Percentiles rank a stretch among this genome's conserved stretches.
Evolutionary conservation across 2,797 vertebrate species (phyloP).

Genomic region (Sebastes ruberrimus): DNA sequence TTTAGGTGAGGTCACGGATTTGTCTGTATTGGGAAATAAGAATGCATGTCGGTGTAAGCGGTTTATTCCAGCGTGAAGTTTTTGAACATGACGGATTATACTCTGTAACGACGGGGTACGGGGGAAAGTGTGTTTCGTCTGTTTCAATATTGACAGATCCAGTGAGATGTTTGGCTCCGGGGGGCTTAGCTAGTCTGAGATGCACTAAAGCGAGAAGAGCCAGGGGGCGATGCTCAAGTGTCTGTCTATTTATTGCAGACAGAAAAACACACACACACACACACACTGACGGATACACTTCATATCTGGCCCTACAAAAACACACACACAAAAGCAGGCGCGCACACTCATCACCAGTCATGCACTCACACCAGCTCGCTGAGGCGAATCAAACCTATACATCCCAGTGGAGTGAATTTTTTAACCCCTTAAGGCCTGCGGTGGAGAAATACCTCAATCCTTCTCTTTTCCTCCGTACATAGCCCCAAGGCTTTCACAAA

Average conservation of each 20-base stretch:
- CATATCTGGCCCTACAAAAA: conserved; percentile 26
- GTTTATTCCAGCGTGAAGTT: conserved; percentile 51
- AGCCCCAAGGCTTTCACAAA: conserved; percentile 51
- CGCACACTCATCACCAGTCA: conserved; percentile 45
- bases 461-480: conserved; percentile 36
- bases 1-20: conserved; percentile 33
- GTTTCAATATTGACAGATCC: conserved; percentile 75
- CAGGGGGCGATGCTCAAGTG: conserved; percentile 67
- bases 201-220: conserved; percentile 74
- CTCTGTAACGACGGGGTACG: conserved; percentile 39
- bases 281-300: conserved; percentile 22
- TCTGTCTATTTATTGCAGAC: conserved; percentile 72
- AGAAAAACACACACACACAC: conserved; percentile 25
- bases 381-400: conserved; percentile 56
- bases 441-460: conserved; percentile 46
- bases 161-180: conserved; percentile 72
- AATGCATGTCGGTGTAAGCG: conserved; percentile 35
- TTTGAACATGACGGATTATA: conserved; percentile 63
- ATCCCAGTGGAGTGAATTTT: conserved; percentile 48
- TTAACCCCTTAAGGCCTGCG: conserved; percentile 52
- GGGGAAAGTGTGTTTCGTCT: conserved; percentile 55
- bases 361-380: conserved; percentile 50
- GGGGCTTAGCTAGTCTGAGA: conserved; percentile 70
- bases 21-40: conserved; percentile 29
- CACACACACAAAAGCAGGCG: conserved; percentile 15